Evolutionary conservation across 2,797 vertebrate genomes (phyloP), one percentile per base, ranked within the genome.

Genomic region (Notamacropus eugenii): DNA sequence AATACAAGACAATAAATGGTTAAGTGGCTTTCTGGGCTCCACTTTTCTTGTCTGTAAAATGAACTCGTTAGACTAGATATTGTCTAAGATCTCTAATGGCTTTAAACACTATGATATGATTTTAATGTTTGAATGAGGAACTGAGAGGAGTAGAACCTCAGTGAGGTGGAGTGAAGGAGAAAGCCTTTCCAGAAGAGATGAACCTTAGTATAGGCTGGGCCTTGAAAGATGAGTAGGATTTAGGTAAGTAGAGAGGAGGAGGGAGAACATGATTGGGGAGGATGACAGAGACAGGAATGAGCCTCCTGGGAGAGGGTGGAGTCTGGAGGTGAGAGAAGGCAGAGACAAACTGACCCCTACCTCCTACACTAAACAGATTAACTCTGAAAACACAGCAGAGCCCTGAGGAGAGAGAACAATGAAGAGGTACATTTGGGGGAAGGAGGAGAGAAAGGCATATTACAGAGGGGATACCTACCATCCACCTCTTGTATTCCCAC

Each of bases 161-260:
- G 34, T 74, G 74, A 3, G 40, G 40, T 46, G 9, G 74, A 92
- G 22, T 57, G 55, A 67, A 29, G 27, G 5, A 5, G 19, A 29
- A 94, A 59, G 92, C 29, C 62, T 40, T 94, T 90, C 54, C 34
- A 57, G 92, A 5, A 50, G 14, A 46, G 92, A 94, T 40, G 91
- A 12, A 46, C 6, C 19, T 82, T 82, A 82, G 22, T 27, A 46
- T 82, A 46, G 46, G 3, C 22, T 27, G 40, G 74, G 24, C 10
- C 9, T 46, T 87, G 74, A 87, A 34, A 50, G 24, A 1, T 87
- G 40, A 50, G 2, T 46, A 46, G n/a, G 19, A 87, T 40, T 46
- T 82, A 46, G 5, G 22, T 46, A 87, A 87, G 9, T 87, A 9
- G 40, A 82, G 22, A 87, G 3, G 74, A 82, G 14, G 16, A 96